Evolutionary conservation across 1,140 invertebrate genomes (phyloP).

Genomic region (Grapholita molesta): DNA sequence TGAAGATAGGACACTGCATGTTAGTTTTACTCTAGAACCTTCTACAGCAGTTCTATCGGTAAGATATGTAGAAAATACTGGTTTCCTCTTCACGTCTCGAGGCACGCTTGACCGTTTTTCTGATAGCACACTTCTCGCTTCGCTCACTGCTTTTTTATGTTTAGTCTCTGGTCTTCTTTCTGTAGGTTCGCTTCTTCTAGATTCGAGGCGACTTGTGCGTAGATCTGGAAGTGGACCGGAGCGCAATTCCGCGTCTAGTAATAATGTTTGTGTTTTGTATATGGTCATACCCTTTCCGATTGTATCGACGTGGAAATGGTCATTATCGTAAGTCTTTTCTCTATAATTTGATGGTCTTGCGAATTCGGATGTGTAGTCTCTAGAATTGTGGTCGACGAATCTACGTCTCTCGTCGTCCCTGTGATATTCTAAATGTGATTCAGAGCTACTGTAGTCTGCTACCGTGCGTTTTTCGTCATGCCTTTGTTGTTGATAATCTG

Average conservation of each 20-base stretch:
- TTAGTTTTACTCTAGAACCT: conserved; percentile 86
- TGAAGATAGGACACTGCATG: conserved; percentile 90
- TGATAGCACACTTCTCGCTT: conserved; percentile 42
- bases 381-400: conserved; percentile 49
- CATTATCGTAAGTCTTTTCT: conserved; percentile 38
- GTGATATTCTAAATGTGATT: conserved; percentile 29
- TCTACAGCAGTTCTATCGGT: conserved; percentile 87
- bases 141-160: conserved; percentile 48
- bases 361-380: conserved; percentile 50
- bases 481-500: background rate
- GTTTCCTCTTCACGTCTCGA: conserved; percentile 81
- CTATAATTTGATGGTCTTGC: conserved; percentile 49
- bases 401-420: conserved; percentile 34
- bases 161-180: conserved; percentile 36
- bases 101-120: conserved; percentile 52
- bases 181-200: conserved; percentile 25
- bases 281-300: conserved; percentile 27
- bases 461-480: background rate
- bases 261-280: conserved; percentile 54
- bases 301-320: conserved; percentile 29
- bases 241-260: conserved; percentile 48
- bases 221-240: conserved; percentile 35
- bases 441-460: conserved; percentile 19
- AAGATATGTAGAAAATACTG: conserved; percentile 89
- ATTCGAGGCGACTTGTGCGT: conserved; percentile 32